Evolutionary conservation across 2,888 invertebrate species (phyloP).

Genomic region (Seladonia tumulorum): DNA sequence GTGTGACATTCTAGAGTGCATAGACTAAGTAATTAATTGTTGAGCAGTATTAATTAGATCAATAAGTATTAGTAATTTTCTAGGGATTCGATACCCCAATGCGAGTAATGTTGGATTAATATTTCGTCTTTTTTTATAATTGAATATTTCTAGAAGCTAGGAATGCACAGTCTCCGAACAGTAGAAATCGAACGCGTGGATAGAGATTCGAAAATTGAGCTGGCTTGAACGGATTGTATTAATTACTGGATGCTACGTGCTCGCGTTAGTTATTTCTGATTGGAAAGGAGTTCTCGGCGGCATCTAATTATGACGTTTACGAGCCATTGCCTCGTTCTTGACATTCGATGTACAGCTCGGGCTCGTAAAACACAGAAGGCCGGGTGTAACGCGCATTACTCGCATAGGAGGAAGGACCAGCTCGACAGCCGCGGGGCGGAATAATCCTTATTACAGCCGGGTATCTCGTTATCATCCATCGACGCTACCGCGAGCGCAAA

Average conservation of each 20-base stretch:
- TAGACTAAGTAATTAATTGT: neutral
- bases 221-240: neutral
- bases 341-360: slow-evolving; percentile 29
- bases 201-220: neutral
- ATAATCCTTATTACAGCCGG: slow-evolving; percentile 67
- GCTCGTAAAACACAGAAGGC: slow-evolving; percentile 34
- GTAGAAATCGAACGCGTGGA: neutral
- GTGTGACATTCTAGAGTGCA: too few relatives aligned
- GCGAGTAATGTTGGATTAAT: neutral
- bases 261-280: neutral
- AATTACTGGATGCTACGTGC: neutral
- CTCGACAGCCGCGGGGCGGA: slow-evolving; percentile 45
- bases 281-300: neutral
- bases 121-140: neutral
- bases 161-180: neutral
- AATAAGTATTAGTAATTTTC: too few relatives aligned
- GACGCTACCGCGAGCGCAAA: slow-evolving; percentile 61
- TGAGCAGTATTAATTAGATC: neutral
- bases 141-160: neutral
- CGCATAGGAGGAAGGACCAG: slow-evolving; percentile 44
- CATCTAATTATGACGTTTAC: slow-evolving; percentile 1
- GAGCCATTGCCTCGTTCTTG: slow-evolving; percentile 5
- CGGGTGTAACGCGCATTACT: slow-evolving; percentile 28
- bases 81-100: too few relatives aligned
- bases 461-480: slow-evolving; percentile 67